Conservation (phyloP, 2,797 vertebrate species). For the Halcyon leucocephala region DNA sequence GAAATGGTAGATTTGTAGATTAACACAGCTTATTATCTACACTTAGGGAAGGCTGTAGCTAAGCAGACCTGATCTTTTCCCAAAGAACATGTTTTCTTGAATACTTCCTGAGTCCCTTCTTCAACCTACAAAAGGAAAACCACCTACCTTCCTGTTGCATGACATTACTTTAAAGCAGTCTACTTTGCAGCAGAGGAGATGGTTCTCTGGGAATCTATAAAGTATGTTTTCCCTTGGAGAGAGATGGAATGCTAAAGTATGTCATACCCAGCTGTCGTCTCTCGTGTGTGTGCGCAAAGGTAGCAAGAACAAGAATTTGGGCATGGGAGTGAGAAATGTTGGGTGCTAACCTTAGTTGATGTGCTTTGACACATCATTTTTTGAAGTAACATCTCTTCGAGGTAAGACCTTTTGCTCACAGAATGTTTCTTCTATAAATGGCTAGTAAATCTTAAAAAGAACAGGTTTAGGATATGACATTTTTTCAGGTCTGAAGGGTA, state of each 20-base stretch:
- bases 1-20: background rate
- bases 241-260: background rate
- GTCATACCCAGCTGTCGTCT: background rate
- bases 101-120: background rate
- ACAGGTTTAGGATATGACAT: background rate
- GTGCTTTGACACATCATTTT: background rate
- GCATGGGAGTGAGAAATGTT: background rate
- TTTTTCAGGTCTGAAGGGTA: background rate
- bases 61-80: background rate
- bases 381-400: background rate
- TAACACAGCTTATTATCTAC: background rate
- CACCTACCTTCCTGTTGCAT: fast-evolving
- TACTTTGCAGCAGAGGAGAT: background rate
- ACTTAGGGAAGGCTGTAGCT: background rate
- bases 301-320: background rate
- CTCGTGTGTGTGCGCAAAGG: background rate
- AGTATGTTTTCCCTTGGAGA: background rate
- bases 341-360: background rate
- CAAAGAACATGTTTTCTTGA: background rate
- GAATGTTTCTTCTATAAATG: background rate
- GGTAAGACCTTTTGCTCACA: background rate
- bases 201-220: background rate
- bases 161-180: background rate
- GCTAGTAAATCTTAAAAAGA: background rate
- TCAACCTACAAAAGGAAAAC: background rate